Percentiles rank a stretch among this genome's conserved stretches.
phyloP scores from a whole-genome alignment of 1,140 invertebrate genomes.

The Babylonia areolata region DNA sequence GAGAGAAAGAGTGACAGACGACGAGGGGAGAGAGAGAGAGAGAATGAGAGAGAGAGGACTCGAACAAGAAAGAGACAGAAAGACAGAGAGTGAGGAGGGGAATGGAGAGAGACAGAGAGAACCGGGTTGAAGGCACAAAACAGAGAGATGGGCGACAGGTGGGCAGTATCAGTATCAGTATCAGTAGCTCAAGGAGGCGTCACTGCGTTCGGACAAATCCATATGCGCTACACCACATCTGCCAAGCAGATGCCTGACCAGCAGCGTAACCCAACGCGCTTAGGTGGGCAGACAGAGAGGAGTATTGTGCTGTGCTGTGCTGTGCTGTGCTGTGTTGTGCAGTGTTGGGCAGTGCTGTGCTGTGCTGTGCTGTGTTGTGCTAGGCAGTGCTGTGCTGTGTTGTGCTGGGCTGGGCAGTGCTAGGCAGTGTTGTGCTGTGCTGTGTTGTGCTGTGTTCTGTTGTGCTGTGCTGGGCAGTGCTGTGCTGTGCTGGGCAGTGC shows the following conservation, averaged over 20 bases:
- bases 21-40: neutral
- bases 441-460: conserved; percentile 23
- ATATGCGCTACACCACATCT: too few relatives aligned
- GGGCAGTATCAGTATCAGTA: too few relatives aligned
- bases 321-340: neutral
- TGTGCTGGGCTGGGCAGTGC: conserved; percentile 46
- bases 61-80: neutral
- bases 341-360: conserved; percentile 41
- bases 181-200: too few relatives aligned
- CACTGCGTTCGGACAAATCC: too few relatives aligned
- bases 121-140: too few relatives aligned
- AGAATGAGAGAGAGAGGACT: neutral
- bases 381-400: conserved; percentile 47
- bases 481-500: conserved; percentile 40
- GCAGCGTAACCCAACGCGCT: too few relatives aligned
- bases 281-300: too few relatives aligned
- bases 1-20: neutral
- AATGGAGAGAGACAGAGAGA: neutral
- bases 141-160: too few relatives aligned
- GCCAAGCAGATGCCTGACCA: too few relatives aligned
- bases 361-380: conserved; percentile 37
- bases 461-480: conserved; percentile 47
- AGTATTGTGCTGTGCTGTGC: neutral
- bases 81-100: neutral
- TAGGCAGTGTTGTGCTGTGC: conserved; percentile 42